These are phyloP conservation scores for Brachynemurus nebulosus DNA, from an alignment of 2,888 invertebrate genomes.

Conservation along the genomic window DNA sequence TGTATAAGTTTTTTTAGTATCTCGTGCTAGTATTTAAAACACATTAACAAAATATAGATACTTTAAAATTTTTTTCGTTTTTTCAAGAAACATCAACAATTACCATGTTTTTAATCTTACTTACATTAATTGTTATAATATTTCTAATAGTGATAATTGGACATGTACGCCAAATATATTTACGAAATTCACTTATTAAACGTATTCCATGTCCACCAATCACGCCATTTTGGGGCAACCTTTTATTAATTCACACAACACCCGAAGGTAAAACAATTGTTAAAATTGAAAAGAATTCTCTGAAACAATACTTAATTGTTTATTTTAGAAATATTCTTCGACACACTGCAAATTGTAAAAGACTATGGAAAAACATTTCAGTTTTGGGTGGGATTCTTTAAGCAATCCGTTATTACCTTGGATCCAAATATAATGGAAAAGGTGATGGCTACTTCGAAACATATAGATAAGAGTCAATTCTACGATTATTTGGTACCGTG, in stretches of 20 bases:
- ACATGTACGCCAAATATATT: too few species aligned
- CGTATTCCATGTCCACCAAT: too few species aligned
- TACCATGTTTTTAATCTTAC: too few species aligned
- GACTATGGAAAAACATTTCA: conserved; percentile 11
- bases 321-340: conserved; percentile 8
- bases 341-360: conserved; percentile 6
- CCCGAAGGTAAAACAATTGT: conserved; percentile 18
- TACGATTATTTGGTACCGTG: conserved; percentile 18
- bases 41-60: too few species aligned
- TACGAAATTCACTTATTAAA: too few species aligned
- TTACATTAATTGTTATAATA: too few species aligned
- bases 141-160: too few species aligned
- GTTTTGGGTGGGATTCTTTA: conserved; percentile 9
- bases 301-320: too few species aligned
- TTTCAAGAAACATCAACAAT: too few species aligned
- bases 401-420: conserved; percentile 7
- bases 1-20: too few species aligned
- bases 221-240: conserved; percentile 26
- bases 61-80: too few species aligned
- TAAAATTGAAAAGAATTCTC: background rate
- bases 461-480: conserved; percentile 17
- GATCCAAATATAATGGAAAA: conserved; percentile 16
- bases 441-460: conserved; percentile 13
- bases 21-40: too few species aligned
- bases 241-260: conserved; percentile 22